Base-by-base conservation (phyloP, 2,113 vertebrate genomes). In the Pithys albifrons region DNA sequence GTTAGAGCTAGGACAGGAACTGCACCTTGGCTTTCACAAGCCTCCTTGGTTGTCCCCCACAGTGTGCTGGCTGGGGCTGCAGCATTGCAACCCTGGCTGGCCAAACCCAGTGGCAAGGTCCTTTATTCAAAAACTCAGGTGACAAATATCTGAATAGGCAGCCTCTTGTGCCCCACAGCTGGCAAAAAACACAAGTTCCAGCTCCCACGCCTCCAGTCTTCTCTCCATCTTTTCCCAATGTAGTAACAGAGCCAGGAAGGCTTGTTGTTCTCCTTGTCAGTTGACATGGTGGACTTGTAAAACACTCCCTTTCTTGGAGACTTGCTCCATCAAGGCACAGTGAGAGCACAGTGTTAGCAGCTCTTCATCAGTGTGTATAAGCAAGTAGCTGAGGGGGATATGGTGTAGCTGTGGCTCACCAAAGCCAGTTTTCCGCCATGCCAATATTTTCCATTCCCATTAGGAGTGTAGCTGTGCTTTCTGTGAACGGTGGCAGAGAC, bases 191-290 rank as follows among this genome's bases (percentile, higher is more conserved):
- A 33, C 45, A 41, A 54, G 84, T 43, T 20, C 35, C 43, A 57
- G 41, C 19, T 67, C 19, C 39, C 0, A 0, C 12, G 41, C 37
- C 39, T 65, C 20, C 39, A 0, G 0, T 48, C 52, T 48, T 54
- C 45, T 59, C 3, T 0, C 9, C 1, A 3, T 48, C 20, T 54
- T 33, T 61, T 72, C 79, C 48, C 24, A 45, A 6, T 54, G 13
- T 8, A 37, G 41, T 48, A 33, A 37, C 25, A 66, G 33, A 66
- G 67, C 41, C 54, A 16, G 54, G 48, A 64, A 37, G 70, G 49
- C 23, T 16, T 62, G 16, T 39, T 29, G 31, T 39, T 46, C 8
- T 51, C 7, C 41, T 51, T 62, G 20, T 19, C 31, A 35, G 0
- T 10, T 29, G 43, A 25, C 27, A n/a, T 39, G 48, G 23, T 1